These are phyloP conservation scores for Peromyscus maniculatus DNA, from an alignment of 2,113 vertebrate species.

Conservation along the genomic window DNA sequence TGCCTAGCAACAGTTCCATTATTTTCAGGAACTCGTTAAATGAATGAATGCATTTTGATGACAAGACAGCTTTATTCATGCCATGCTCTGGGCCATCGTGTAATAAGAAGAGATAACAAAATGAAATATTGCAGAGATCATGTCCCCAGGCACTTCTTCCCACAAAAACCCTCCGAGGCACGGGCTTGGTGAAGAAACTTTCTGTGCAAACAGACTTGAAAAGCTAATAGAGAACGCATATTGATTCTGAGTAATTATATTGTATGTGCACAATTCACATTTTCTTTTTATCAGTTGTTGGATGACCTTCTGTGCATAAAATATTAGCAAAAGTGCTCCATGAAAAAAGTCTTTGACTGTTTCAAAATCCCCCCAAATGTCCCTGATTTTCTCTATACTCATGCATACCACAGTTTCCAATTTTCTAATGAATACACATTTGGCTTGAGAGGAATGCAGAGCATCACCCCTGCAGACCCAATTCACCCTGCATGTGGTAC, in stretches of 20 bases:
- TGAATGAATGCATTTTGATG: slow-evolving; percentile 81
- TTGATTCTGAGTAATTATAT: slow-evolving; percentile 72
- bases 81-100: slow-evolving; percentile 55
- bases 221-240: slow-evolving; percentile 71
- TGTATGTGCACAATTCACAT: slow-evolving; percentile 43
- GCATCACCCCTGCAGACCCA: not conserved
- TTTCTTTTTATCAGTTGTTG: slow-evolving; percentile 36
- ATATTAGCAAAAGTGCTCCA: not conserved
- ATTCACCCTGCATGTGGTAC: not conserved
- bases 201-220: slow-evolving; percentile 67
- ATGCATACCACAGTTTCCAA: not conserved
- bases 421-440: not conserved
- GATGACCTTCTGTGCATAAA: slow-evolving; percentile 61
- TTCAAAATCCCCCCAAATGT: not conserved
- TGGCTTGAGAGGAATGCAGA: not conserved
- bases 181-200: slow-evolving; percentile 56
- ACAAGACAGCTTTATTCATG: slow-evolving; percentile 82
- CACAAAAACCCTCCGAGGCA: slow-evolving; percentile 40
- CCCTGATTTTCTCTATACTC: not conserved
- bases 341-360: not conserved
- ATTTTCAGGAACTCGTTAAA: slow-evolving; percentile 81
- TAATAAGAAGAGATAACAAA: slow-evolving; percentile 81
- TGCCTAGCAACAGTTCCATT: slow-evolving; percentile 82
- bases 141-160: slow-evolving; percentile 55
- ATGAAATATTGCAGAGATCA: slow-evolving; percentile 77